Conservation (phyloP, 2,888 invertebrate species). For the Hecatera dysodea region DNA sequence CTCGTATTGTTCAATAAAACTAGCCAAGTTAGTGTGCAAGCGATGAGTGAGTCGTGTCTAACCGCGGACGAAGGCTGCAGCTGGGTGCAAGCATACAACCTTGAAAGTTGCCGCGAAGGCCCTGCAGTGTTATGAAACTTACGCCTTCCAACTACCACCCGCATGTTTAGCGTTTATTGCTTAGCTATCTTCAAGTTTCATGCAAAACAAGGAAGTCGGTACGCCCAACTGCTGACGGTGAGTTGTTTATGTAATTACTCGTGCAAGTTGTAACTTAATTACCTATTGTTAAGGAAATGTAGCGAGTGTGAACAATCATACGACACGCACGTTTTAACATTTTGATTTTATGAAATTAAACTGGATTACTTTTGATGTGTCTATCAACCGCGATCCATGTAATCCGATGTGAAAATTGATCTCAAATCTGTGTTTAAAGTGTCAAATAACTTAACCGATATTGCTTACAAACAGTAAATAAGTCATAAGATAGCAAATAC, state of each 20-base stretch:
- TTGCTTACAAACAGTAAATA: slow-evolving; percentile 69
- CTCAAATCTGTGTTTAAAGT: slow-evolving; percentile 39
- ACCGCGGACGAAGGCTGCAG: slow-evolving; percentile 67
- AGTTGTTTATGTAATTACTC: slow-evolving; percentile 56
- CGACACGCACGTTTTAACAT: slow-evolving; percentile 44
- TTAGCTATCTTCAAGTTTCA: slow-evolving; percentile 53
- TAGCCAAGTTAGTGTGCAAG: slow-evolving; percentile 55
- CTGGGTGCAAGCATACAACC: slow-evolving; percentile 64
- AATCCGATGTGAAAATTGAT: slow-evolving; percentile 48
- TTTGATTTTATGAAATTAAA: slow-evolving; percentile 42
- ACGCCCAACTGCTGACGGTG: slow-evolving; percentile 34
- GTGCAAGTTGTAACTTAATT: slow-evolving; percentile 50
- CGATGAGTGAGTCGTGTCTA: slow-evolving; percentile 63
- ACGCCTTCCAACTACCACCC: slow-evolving; percentile 46
- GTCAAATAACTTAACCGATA: slow-evolving; percentile 59
- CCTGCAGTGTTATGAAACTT: slow-evolving; percentile 69
- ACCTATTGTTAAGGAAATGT: slow-evolving; percentile 48
- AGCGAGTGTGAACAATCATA: slow-evolving; percentile 46
- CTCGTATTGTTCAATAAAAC: slow-evolving; percentile 54
- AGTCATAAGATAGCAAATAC: slow-evolving; percentile 72
- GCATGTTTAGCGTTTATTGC: slow-evolving; percentile 57
- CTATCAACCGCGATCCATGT: slow-evolving; percentile 28
- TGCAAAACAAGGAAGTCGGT: slow-evolving; percentile 36
- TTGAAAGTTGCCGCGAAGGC: slow-evolving; percentile 71
- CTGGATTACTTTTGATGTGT: slow-evolving; percentile 35